Conservation (phyloP, 2,888 invertebrate species). For the Frankliniella fusca region DNA sequence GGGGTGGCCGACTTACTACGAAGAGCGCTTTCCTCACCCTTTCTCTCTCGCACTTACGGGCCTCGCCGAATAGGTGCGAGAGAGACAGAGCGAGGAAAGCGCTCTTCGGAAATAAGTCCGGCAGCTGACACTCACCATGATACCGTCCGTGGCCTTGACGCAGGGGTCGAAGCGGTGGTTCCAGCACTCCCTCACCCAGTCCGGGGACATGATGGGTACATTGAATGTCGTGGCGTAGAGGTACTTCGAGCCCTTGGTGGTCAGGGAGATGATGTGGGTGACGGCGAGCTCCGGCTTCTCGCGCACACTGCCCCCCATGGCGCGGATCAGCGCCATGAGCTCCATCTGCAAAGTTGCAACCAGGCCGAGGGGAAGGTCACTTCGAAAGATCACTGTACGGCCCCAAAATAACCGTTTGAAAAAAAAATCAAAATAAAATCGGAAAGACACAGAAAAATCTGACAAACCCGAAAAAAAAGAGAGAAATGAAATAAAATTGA, state of each 20-base stretch:
- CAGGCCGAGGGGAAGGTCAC: not conserved
- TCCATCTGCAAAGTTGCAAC: not conserved
- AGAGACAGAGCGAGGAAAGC: too few relatives aligned
- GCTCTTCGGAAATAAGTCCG: too few relatives aligned
- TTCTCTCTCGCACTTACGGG: too few relatives aligned
- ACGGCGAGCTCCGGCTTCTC: not conserved
- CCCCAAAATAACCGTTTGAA: too few relatives aligned
- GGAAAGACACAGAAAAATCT: too few relatives aligned
- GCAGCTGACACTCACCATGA: not conserved
- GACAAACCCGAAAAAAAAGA: too few relatives aligned
- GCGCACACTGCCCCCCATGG: not conserved
- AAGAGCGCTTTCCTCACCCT: too few relatives aligned
- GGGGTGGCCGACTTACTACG: too few relatives aligned
- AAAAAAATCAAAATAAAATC: too few relatives aligned
- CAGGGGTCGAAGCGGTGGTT: not conserved
- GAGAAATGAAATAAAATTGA: too few relatives aligned
- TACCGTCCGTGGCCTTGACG: not conserved
- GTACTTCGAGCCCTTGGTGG: not conserved
- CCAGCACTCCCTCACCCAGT: constrained; percentile 6
- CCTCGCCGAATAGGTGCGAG: too few relatives aligned
- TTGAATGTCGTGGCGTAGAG: not conserved
- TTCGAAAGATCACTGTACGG: too few relatives aligned
- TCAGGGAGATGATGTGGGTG: not conserved
- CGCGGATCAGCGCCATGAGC: not conserved
- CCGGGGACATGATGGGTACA: not conserved